These are phyloP conservation scores for Caenorhabditis sp. DNA, from an alignment of 2,888 invertebrate genomes.

Conservation along the genomic window DNA sequence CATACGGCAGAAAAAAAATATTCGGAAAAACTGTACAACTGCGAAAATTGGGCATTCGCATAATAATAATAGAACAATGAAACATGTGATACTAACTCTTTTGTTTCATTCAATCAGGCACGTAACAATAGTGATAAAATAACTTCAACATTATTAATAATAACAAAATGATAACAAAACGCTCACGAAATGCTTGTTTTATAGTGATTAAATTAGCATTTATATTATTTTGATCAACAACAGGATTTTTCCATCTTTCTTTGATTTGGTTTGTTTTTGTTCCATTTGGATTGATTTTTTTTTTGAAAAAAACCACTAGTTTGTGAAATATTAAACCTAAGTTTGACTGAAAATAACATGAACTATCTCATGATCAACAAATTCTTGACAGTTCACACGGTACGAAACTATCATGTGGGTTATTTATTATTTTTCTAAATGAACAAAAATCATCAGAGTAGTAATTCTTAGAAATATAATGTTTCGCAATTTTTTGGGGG, in stretches of 20 bases:
- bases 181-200: background rate
- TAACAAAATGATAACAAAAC: background rate
- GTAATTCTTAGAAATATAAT: background rate
- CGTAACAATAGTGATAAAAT: background rate
- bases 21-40: too few species aligned
- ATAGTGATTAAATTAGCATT: too few species aligned
- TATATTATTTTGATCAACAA: background rate
- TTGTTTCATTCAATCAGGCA: background rate
- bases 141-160: background rate
- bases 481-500: background rate
- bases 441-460: too few species aligned
- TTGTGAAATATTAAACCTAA: background rate
- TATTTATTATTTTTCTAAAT: too few species aligned
- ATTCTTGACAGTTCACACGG: background rate
- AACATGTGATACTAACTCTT: background rate
- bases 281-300: background rate
- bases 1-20: background rate
- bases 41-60: too few species aligned
- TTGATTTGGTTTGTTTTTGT: background rate
- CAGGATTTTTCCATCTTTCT: background rate
- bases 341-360: background rate
- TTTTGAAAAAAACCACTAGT: background rate
- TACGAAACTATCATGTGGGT: too few species aligned
- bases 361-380: background rate
- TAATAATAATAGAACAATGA: too few species aligned